phyloP scores from a whole-genome alignment of 1,140 invertebrate species.

The Micrasema minimum region DNA sequence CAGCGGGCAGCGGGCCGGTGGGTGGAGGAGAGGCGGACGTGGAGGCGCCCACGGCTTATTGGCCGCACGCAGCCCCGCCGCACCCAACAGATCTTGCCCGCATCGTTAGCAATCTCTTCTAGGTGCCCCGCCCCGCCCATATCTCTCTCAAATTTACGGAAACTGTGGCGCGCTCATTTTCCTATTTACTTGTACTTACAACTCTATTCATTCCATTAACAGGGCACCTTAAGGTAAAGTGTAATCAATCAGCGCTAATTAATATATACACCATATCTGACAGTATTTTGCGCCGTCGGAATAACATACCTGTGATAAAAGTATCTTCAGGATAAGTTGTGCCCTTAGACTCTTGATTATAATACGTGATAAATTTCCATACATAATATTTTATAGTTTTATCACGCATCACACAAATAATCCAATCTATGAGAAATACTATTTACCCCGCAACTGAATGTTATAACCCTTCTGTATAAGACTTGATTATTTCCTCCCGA shows the following conservation, averaged over 20 bases:
- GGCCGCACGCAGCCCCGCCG: constrained; percentile 45
- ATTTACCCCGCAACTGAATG: constrained; percentile 29
- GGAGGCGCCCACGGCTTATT: constrained; percentile 47
- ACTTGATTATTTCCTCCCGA: constrained; percentile 2
- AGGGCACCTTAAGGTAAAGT: constrained; percentile 18
- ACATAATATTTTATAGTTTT: too few relatives aligned
- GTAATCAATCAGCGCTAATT: constrained; percentile 4
- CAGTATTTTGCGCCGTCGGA: constrained; percentile 35
- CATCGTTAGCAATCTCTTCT: constrained; percentile 46
- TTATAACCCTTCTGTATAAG: constrained; percentile 8
- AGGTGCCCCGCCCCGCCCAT: constrained; percentile 30
- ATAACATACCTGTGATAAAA: constrained; percentile 66
- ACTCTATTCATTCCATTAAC: constrained; percentile 29
- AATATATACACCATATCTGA: constrained; percentile 10
- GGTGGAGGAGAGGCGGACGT: too few relatives aligned
- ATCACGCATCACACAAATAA: too few relatives aligned
- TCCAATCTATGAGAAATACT: constrained; percentile 18
- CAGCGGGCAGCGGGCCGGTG: too few relatives aligned
- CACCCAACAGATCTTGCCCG: constrained; percentile 45
- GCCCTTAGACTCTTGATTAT: constrained; percentile 65
- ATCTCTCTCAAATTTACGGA: background rate
- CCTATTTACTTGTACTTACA: background rate
- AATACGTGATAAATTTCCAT: constrained; percentile 39
- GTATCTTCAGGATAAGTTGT: constrained; percentile 68
- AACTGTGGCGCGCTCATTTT: background rate